These are phyloP conservation scores for Hoplostethus mediterraneus DNA, from an alignment of 2,797 vertebrate species.

Conservation along the genomic window DNA sequence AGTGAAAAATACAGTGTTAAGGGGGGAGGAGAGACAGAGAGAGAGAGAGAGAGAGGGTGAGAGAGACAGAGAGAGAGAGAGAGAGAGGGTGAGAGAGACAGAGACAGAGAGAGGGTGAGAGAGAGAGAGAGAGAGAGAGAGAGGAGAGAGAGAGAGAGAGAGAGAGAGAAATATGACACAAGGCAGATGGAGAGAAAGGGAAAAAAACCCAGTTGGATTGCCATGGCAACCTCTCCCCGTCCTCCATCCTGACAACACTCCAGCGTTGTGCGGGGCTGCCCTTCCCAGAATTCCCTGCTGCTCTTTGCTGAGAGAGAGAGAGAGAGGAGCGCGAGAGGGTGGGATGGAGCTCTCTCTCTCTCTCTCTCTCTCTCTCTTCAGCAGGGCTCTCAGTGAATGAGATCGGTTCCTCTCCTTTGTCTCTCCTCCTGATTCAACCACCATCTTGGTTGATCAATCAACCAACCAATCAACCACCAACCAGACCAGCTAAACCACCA, in stretches of 20 bases:
- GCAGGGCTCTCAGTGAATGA: too few relatives aligned
- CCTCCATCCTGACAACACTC: constrained; percentile 25
- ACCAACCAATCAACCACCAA: too few relatives aligned
- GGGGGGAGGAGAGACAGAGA: neutral
- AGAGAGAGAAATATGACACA: neutral
- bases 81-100: neutral
- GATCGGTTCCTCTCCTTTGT: too few relatives aligned
- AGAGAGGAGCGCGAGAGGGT: neutral
- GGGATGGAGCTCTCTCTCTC: too few relatives aligned
- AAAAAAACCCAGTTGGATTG: constrained; percentile 51
- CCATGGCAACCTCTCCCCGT: constrained; percentile 76
- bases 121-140: neutral
- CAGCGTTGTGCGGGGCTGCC: constrained; percentile 16
- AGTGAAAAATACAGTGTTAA: constrained; percentile 21
- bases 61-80: neutral
- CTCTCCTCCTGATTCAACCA: too few relatives aligned
- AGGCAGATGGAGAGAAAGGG: neutral
- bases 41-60: neutral
- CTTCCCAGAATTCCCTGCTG: constrained; percentile 48
- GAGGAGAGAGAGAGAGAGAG: neutral
- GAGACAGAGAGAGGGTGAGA: too few relatives aligned
- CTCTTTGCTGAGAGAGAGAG: constrained; percentile 20
- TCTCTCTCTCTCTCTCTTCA: too few relatives aligned
- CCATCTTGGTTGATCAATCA: too few relatives aligned
- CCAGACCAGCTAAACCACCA: too few relatives aligned